Base-by-base conservation (phyloP, 2,113 vertebrate species). In the Arvicanthis niloticus region DNA sequence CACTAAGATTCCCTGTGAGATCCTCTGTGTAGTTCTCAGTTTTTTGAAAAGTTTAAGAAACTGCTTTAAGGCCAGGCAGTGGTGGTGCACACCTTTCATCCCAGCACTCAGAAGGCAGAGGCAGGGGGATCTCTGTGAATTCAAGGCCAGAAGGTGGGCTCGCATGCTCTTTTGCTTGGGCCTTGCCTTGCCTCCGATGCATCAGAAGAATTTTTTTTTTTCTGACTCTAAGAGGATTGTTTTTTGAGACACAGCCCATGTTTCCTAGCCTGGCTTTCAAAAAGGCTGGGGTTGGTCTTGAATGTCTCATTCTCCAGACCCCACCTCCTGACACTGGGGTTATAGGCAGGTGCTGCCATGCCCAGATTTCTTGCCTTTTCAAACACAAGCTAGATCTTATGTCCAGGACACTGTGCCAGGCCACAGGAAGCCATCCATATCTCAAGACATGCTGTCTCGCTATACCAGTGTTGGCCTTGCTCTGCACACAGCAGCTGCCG, bases 11-110 rank as follows among this genome's bases (percentile, higher is more conserved):
- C 56, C 53, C 72, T n/a, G 22, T 56, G 24, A 75, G 48, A 37
- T 13, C 42, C 68, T 58, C 5, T 40, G 19, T 5, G 7, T 56
- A 34, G 15, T 60, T 94, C 86, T 58, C 21, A 82, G 88, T n/a
- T 60, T 70, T 62, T n/a, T 9, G 8, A 85, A 73, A 78, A 40
- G 29, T 75, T 70, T 91, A 8, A 67, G 58, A 87, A 95, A 93
- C 67, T 13, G 40, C 31, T 5, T 31, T 34, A n/a, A 73, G n/a
- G 19, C 19, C 70, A 1, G 17, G 37, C n/a, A 48, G 29, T 67
- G 29, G 29, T 31, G 11, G 29, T 3, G 3, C 31, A 67, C 1
- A 31, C 65, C 65, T 67, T 67, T 31, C 29, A 67, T 67, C 65
- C 65, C 29, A 67, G 65, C 65, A 67, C 65, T 34, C 31, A 12